These are phyloP conservation scores for Nerophis lumbriciformis DNA, from an alignment of 2,113 vertebrate genomes.

Conservation along the genomic window DNA sequence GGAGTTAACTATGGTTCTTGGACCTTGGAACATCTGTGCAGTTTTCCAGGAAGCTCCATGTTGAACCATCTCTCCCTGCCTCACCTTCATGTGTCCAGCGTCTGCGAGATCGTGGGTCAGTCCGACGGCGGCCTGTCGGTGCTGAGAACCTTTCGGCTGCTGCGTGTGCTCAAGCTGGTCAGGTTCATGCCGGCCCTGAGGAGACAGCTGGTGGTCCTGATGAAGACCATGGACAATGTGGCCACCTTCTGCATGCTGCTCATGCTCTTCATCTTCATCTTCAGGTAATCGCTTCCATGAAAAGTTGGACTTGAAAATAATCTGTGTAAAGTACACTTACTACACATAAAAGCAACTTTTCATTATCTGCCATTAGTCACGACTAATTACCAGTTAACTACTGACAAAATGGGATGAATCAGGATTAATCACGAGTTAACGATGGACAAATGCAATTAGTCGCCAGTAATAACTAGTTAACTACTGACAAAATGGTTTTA, in stretches of 20 bases:
- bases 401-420: too few species aligned
- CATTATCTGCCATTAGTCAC: too few species aligned
- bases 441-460: too few species aligned
- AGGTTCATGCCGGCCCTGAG: constrained; percentile 93
- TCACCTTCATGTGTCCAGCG: constrained; percentile 59
- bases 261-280: constrained; percentile 99
- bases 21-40: too few species aligned
- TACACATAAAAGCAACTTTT: too few species aligned
- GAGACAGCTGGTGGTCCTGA: constrained; percentile 91
- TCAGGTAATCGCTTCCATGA: constrained; percentile 74
- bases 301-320: too few species aligned
- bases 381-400: too few species aligned
- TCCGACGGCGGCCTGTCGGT: constrained; percentile 89
- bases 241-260: constrained; percentile 98
- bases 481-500: too few species aligned
- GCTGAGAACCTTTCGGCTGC: constrained; percentile 88
- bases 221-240: constrained; percentile 99
- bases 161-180: constrained; percentile 92
- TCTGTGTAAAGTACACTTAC: too few species aligned
- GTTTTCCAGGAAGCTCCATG: neutral
- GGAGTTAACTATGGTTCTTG: too few species aligned
- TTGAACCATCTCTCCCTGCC: neutral
- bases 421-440: too few species aligned
- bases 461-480: too few species aligned
- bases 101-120: constrained; percentile 94